A percentile compares a stretch with the other conserved stretches of the same genome.
Conservation (phyloP, 2,888 invertebrate species). For the Therioaphis trifolii region DNA sequence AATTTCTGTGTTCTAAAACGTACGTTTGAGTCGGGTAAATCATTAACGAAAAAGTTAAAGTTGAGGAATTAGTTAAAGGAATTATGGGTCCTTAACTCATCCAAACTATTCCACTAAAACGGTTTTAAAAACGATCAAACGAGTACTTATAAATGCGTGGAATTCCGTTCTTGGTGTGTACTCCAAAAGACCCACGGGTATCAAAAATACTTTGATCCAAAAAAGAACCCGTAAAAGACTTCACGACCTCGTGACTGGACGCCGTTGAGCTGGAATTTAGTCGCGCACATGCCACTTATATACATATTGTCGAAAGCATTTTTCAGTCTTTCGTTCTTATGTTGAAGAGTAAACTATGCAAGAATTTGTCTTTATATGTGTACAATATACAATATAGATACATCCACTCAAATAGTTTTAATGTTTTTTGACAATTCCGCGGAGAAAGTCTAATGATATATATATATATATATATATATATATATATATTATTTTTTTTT, state of each 20-base stretch:
- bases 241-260: slow-evolving; percentile 15
- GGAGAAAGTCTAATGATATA: too few relatives aligned
- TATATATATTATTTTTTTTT: too few relatives aligned
- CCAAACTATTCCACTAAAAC: slow-evolving; percentile 54
- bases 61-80: slow-evolving; percentile 20
- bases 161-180: neutral
- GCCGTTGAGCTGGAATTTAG: slow-evolving; percentile 22
- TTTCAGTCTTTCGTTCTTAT: neutral
- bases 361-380: slow-evolving; percentile 1
- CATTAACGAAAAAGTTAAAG: neutral
- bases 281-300: neutral
- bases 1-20: too few relatives aligned
- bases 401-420: too few relatives aligned
- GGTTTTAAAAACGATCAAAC: slow-evolving; percentile 42
- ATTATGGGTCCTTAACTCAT: slow-evolving; percentile 7
- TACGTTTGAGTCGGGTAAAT: neutral
- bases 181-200: neutral
- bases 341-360: slow-evolving; percentile 11
- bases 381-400: too few relatives aligned
- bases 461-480: too few relatives aligned
- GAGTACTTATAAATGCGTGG: slow-evolving; percentile 6
- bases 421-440: too few relatives aligned
- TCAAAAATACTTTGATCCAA: slow-evolving; percentile 42
- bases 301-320: neutral
- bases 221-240: slow-evolving; percentile 30